phyloP scores from a whole-genome alignment of 2,113 vertebrate genomes.

The Indicator maculatus region DNA sequence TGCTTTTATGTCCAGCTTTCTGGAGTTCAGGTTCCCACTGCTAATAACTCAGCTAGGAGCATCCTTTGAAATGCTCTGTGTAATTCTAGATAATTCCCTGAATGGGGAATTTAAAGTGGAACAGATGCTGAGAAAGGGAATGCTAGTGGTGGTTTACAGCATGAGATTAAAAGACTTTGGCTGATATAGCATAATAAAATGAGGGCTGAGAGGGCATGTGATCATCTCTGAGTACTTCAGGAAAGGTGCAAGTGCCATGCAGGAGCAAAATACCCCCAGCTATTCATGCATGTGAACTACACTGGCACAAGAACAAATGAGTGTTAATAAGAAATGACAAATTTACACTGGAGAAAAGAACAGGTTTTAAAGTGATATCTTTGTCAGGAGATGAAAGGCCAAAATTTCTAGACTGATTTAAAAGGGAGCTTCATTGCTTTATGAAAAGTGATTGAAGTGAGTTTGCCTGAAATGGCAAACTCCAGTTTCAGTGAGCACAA shows the following conservation, averaged over 20 bases:
- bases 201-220: not conserved
- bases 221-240: not conserved
- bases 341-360: not conserved
- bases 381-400: constrained; percentile 19
- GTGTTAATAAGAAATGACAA: constrained; percentile 27
- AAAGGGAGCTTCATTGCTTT: constrained; percentile 2
- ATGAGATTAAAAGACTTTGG: constrained; percentile 26
- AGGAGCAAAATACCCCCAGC: not conserved
- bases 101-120: not conserved
- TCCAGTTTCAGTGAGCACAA: not conserved
- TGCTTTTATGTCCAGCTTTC: not conserved
- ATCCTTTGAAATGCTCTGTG: constrained; percentile 23
- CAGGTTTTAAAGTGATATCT: not conserved
- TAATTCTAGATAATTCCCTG: not conserved
- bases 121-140: not conserved
- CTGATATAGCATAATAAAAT: not conserved
- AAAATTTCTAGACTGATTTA: constrained; percentile 3
- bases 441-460: not conserved
- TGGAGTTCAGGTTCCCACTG: not conserved
- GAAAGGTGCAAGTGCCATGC: not conserved
- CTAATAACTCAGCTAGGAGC: not conserved
- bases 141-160: not conserved
- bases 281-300: not conserved
- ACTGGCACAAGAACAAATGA: constrained; percentile 6
- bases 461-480: not conserved